Percentiles rank a stretch among this genome's conserved stretches.
These are phyloP conservation scores for Chionis minor DNA, from an alignment of 2,113 vertebrate genomes.

Conservation along the genomic window DNA sequence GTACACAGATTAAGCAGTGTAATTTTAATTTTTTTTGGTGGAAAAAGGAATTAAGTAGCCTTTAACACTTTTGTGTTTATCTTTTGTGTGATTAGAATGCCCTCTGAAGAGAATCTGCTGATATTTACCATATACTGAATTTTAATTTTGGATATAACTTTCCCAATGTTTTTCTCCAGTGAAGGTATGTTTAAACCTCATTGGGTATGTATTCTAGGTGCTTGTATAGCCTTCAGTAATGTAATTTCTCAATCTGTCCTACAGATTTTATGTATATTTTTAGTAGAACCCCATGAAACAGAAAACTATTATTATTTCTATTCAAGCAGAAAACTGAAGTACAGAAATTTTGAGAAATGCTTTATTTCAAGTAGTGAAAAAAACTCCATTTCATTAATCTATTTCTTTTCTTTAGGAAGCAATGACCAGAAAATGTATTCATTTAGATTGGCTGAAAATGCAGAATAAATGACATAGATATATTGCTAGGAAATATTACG, in stretches of 20 bases:
- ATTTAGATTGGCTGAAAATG: neutral
- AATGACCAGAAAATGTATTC: neutral
- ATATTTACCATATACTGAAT: neutral
- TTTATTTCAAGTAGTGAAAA: neutral
- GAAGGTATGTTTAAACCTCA: neutral
- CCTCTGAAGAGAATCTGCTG: neutral
- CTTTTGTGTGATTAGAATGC: neutral
- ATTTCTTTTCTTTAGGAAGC: neutral
- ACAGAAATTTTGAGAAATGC: neutral
- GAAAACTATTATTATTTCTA: neutral
- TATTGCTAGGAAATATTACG: neutral
- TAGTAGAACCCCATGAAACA: neutral
- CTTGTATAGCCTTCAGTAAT: neutral
- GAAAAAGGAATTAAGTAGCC: neutral
- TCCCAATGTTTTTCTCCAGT: neutral
- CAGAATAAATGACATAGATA: neutral
- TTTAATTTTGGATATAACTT: neutral
- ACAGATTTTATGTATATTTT: neutral
- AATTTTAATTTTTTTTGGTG: neutral
- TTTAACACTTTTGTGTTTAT: neutral
- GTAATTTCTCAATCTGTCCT: neutral
- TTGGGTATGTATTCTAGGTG: neutral
- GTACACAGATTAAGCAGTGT: neutral
- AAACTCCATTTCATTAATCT: neutral
- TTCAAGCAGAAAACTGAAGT: neutral